Conservation (phyloP, 2,113 vertebrate species). For the Amblyornis subalaris region DNA sequence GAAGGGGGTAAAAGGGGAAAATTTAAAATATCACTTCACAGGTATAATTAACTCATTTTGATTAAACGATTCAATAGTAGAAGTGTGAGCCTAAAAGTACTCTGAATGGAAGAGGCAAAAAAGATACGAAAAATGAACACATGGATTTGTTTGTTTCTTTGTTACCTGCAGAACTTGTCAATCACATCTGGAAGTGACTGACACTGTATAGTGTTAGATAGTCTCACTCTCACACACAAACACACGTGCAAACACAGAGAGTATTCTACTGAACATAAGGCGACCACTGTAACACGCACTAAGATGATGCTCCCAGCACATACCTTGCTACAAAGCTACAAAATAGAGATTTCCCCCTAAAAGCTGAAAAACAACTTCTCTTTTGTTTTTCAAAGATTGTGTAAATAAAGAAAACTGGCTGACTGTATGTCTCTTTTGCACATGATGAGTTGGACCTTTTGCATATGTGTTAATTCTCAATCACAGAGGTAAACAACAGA, state of each 20-base stretch:
- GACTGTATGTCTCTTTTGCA: background rate
- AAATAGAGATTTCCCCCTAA: background rate
- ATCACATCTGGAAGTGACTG: conserved; percentile 1
- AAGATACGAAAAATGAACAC: background rate
- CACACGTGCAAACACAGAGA: background rate
- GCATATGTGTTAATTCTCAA: conserved; percentile 55
- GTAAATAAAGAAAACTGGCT: background rate
- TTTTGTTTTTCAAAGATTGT: background rate
- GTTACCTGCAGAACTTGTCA: background rate
- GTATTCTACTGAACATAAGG: background rate
- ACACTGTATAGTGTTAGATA: background rate
- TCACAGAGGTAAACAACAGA: conserved; percentile 75
- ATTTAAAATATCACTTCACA: background rate
- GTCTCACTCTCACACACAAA: background rate
- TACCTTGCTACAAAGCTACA: background rate
- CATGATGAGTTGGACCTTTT: conserved; percentile 27
- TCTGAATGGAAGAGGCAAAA: background rate
- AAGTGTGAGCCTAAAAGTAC: background rate
- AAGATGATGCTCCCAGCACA: background rate
- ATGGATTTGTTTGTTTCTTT: background rate
- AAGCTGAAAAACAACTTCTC: background rate
- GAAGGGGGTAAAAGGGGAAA: background rate
- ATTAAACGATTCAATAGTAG: background rate
- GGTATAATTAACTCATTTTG: background rate
- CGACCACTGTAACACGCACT: background rate